Evolutionary conservation across 2,113 vertebrate species (phyloP).

Genomic region (Hippolais icterina): DNA sequence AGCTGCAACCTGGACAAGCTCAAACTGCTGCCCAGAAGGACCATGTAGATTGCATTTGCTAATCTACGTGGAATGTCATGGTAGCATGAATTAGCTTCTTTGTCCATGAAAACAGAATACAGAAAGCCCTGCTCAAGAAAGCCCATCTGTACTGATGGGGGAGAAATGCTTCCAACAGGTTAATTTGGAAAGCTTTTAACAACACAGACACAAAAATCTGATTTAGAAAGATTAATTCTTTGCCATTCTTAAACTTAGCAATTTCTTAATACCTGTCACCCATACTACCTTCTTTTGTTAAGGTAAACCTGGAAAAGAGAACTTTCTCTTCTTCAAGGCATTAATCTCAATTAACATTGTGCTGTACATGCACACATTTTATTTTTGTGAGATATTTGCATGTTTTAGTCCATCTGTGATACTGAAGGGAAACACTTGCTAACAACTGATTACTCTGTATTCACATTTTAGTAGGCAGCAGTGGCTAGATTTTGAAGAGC

Average conservation of each 20-base stretch:
- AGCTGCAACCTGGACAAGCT: background rate
- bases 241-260: background rate
- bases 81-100: background rate
- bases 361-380: background rate
- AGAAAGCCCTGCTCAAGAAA: background rate
- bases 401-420: background rate
- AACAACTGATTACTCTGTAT: background rate
- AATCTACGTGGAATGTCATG: background rate
- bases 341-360: background rate
- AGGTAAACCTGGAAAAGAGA: background rate
- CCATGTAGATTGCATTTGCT: background rate
- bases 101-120: background rate
- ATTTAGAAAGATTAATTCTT: background rate
- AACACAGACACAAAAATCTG: background rate
- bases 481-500: background rate
- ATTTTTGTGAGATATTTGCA: background rate
- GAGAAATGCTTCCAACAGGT: background rate
- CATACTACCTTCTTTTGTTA: background rate
- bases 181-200: background rate
- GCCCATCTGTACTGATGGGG: background rate
- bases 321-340: background rate
- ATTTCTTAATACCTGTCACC: background rate
- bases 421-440: background rate
- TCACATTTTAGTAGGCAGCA: background rate
- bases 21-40: background rate